A percentile compares a stretch with the other conserved stretches of the same genome.
phyloP scores from a whole-genome alignment of 2,888 invertebrate genomes.

The Hydropsyche betteni region DNA sequence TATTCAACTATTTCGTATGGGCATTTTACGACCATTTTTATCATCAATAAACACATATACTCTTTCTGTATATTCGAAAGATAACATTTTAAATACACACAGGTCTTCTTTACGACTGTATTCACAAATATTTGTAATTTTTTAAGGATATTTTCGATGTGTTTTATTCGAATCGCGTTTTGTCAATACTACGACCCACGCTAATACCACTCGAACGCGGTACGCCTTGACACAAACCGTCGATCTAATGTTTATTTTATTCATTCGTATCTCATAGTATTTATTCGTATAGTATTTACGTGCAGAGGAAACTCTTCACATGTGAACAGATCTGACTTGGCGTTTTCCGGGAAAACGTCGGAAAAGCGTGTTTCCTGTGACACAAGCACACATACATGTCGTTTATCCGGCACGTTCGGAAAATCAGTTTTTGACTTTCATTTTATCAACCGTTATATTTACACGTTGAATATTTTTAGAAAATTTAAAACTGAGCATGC shows the following conservation, averaged over 20 bases:
- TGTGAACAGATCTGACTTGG: neutral
- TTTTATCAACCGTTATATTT: neutral
- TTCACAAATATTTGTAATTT: neutral
- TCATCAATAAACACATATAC: no score
- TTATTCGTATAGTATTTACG: neutral
- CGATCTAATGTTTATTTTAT: conserved; percentile 9
- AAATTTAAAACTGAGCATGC: neutral
- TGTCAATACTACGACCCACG: conserved; percentile 24
- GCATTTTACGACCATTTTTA: no score
- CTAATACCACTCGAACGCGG: conserved; percentile 1
- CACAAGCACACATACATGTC: neutral
- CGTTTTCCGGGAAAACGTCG: conserved; percentile 6
- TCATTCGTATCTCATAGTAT: neutral
- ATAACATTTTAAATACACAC: no score
- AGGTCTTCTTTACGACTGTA: no score
- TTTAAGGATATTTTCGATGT: neutral
- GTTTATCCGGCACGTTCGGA: neutral
- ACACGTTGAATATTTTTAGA: neutral
- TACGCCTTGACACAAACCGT: conserved; percentile 18
- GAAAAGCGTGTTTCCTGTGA: neutral
- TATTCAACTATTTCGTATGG: no score
- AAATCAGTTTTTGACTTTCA: neutral
- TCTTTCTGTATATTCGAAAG: no score
- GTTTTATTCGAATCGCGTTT: neutral
- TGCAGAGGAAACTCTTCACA: neutral